phyloP scores from a whole-genome alignment of 2,888 invertebrate species.

The Autographa gamma region DNA sequence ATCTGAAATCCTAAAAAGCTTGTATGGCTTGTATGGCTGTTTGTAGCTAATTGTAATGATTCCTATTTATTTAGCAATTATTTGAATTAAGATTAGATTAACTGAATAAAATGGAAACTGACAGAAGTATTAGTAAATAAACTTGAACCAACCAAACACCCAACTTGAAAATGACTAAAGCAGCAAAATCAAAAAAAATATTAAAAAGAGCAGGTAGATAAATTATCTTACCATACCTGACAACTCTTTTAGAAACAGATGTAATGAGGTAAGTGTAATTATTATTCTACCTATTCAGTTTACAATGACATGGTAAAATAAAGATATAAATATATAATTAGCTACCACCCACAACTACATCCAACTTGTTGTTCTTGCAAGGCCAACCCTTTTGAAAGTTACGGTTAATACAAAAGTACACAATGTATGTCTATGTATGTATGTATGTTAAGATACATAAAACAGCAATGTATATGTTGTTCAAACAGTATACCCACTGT shows the following conservation, averaged over 20 bases:
- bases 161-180: too few relatives aligned
- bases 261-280: background rate
- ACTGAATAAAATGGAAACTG: background rate
- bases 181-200: background rate
- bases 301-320: too few relatives aligned
- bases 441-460: background rate
- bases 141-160: too few relatives aligned
- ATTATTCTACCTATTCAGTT: too few relatives aligned
- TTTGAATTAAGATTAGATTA: too few relatives aligned
- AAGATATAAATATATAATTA: background rate
- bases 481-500: conserved; percentile 6
- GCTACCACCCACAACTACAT: too few relatives aligned
- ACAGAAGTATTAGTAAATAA: too few relatives aligned
- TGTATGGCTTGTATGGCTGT: background rate
- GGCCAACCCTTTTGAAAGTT: too few relatives aligned
- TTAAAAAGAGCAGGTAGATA: background rate
- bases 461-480: background rate
- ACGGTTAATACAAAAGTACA: too few relatives aligned
- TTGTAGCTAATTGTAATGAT: background rate
- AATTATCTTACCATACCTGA: too few relatives aligned
- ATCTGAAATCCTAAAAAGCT: background rate
- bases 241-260: background rate
- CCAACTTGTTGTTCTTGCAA: too few relatives aligned
- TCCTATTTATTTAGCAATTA: background rate
- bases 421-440: too few relatives aligned